A percentile compares a stretch with the other conserved stretches of the same genome.
phyloP scores from a whole-genome alignment of 2,888 invertebrate genomes.

The Hartigia nigra region DNA sequence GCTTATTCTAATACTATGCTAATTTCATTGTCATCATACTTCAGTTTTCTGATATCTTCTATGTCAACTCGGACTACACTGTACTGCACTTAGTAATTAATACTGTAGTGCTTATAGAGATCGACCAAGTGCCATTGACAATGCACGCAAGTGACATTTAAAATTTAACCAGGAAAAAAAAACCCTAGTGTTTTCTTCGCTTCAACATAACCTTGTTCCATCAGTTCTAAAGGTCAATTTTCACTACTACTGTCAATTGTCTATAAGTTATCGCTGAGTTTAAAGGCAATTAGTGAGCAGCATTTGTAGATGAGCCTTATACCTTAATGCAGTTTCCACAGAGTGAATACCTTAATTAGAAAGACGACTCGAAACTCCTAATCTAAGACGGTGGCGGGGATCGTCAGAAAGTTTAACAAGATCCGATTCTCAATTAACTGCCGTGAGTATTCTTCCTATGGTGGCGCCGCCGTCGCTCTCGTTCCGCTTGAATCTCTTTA shows the following conservation, averaged over 20 bases:
- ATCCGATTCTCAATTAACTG: conserved; percentile 40
- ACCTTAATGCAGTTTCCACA: conserved; percentile 34
- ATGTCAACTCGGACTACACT: background rate
- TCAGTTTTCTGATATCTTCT: background rate
- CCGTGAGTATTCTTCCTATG: background rate
- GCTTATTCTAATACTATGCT: background rate
- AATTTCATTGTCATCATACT: background rate
- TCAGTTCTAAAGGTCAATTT: background rate
- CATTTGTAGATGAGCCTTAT: conserved; percentile 19
- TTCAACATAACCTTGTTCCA: background rate
- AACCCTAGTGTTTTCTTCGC: too few species aligned
- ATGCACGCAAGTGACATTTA: background rate
- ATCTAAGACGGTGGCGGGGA: conserved; percentile 12
- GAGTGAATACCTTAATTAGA: conserved; percentile 52
- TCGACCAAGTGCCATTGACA: background rate
- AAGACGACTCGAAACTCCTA: conserved; percentile 42
- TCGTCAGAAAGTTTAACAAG: conserved; percentile 11
- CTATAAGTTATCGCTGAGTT: conserved; percentile 29
- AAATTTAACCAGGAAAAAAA: background rate
- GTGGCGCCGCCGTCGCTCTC: background rate
- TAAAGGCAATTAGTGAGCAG: conserved; percentile 49
- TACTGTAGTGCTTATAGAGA: background rate
- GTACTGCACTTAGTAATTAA: background rate
- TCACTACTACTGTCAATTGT: background rate
- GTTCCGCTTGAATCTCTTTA: background rate